Evolutionary conservation across 2,113 vertebrate species (phyloP).

Genomic region (Crocuta crocuta): DNA sequence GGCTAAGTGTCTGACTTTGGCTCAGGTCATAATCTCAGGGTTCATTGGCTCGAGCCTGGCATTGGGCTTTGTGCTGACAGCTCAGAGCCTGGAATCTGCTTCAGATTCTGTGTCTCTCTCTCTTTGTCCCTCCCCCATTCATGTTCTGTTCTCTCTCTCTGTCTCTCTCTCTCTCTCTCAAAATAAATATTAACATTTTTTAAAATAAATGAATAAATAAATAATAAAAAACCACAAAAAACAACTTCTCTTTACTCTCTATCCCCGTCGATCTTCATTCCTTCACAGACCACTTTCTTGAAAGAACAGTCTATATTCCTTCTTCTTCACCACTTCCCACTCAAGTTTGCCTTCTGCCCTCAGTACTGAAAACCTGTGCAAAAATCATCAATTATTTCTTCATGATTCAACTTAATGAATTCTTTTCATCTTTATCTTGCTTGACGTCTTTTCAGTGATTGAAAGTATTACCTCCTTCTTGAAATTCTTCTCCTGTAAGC

Average conservation of each 20-base stretch:
- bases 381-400: slow-evolving; percentile 43
- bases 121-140: no score
- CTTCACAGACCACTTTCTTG: slow-evolving; percentile 18
- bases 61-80: no score
- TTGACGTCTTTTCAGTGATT: slow-evolving; percentile 35
- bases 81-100: no score
- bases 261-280: not conserved
- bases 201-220: no score
- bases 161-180: no score
- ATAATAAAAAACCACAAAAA: not conserved
- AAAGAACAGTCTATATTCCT: not conserved
- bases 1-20: no score
- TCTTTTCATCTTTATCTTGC: slow-evolving; percentile 47
- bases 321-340: slow-evolving; percentile 15
- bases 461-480: not conserved
- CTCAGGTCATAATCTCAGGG: no score
- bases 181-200: no score
- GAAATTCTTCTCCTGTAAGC: not conserved
- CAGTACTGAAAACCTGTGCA: slow-evolving; percentile 10
- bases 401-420: slow-evolving; percentile 33
- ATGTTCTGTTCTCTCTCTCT: no score
- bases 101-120: no score
- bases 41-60: accelerated
- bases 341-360: slow-evolving; percentile 11
- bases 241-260: not conserved